Percentiles rank a stretch among this genome's conserved stretches.
These are phyloP conservation scores for Zygogramma bicolorata DNA, from an alignment of 2,888 invertebrate species.

Conservation along the genomic window DNA sequence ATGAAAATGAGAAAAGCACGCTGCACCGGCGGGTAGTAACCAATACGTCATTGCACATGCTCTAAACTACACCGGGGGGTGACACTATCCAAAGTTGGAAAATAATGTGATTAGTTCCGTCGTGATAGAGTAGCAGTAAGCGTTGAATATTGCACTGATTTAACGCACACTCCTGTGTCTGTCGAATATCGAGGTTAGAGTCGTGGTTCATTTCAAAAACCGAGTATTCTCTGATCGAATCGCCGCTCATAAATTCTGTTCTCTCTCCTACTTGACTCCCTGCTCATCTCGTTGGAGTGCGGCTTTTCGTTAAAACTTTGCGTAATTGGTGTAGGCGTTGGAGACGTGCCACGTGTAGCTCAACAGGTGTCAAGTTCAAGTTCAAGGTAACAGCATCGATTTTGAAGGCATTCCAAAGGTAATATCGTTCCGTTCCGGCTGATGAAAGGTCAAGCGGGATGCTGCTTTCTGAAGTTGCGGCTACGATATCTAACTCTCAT, in stretches of 20 bases:
- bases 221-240: neutral
- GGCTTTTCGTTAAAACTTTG: neutral
- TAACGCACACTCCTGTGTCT: neutral
- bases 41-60: slow-evolving; percentile 64
- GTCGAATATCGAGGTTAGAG: neutral
- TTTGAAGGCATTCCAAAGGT: slow-evolving; percentile 22
- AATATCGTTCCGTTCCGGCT: neutral
- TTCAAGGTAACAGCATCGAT: slow-evolving; percentile 61
- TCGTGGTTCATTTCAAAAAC: no score
- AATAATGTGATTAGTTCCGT: slow-evolving; percentile 65
- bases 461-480: neutral
- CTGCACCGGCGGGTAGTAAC: slow-evolving; percentile 47
- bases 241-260: neutral
- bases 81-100: slow-evolving; percentile 59
- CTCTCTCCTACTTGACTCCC: neutral
- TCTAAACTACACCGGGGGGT: slow-evolving; percentile 55
- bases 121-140: slow-evolving; percentile 47
- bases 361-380: slow-evolving; percentile 59
- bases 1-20: slow-evolving; percentile 53
- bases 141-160: slow-evolving; percentile 19
- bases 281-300: neutral
- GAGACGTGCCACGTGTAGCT: slow-evolving; percentile 41
- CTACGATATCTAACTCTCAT: no score
- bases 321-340: neutral
- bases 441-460: neutral